Evolutionary conservation across 1,140 invertebrate species (phyloP).

Genomic region (Adelges cooleyi): DNA sequence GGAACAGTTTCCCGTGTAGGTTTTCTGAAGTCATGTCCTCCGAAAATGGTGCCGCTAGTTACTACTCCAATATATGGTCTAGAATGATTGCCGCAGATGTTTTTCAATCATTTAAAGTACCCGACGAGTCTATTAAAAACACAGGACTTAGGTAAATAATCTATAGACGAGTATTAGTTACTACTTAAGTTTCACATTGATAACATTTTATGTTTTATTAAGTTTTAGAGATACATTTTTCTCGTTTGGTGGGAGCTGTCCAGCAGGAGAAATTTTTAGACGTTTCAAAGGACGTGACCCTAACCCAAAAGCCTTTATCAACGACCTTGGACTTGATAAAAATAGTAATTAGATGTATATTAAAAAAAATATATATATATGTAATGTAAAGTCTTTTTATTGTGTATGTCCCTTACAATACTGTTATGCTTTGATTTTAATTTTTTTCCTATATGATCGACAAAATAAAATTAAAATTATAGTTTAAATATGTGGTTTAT

Average conservation of each 20-base stretch:
- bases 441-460: too few species aligned
- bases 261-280: conserved; percentile 73
- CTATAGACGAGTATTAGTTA: not conserved
- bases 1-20: conserved; percentile 66
- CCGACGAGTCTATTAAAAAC: conserved; percentile 32
- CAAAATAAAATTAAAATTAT: too few species aligned
- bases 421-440: too few species aligned
- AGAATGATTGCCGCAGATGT: conserved; percentile 81
- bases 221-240: conserved; percentile 78
- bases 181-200: not conserved
- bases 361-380: too few species aligned
- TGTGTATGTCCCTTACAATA: too few species aligned
- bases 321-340: conserved; percentile 42
- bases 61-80: conserved; percentile 62
- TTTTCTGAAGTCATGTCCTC: conserved; percentile 61
- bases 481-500: too few species aligned
- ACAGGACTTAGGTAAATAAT: conserved; percentile 36
- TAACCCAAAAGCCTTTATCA: conserved; percentile 65
- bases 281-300: conserved; percentile 84
- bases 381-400: too few species aligned
- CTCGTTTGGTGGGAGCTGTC: conserved; percentile 63
- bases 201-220: conserved; percentile 11
- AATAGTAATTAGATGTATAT: conserved; percentile 9
- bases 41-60: conserved; percentile 63
- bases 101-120: conserved; percentile 65